Conservation (phyloP, 2,113 vertebrate genomes). For the Cebus imitator region DNA sequence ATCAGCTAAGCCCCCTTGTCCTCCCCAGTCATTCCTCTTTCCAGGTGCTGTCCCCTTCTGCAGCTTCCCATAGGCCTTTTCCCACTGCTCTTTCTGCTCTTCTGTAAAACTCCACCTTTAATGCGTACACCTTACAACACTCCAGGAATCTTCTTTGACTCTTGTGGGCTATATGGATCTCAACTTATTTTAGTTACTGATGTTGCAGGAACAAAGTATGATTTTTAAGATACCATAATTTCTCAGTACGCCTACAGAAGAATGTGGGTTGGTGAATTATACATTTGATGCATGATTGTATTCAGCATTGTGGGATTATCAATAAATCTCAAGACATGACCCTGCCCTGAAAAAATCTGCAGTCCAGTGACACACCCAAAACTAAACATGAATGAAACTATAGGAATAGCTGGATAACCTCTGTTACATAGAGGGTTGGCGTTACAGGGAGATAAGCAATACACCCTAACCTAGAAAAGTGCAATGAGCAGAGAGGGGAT, state of each 20-base stretch:
- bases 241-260: background rate
- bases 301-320: background rate
- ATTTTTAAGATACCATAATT: background rate
- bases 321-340: background rate
- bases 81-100: background rate
- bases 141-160: background rate
- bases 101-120: background rate
- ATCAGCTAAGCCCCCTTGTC: background rate
- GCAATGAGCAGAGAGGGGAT: background rate
- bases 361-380: background rate
- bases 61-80: background rate
- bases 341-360: background rate
- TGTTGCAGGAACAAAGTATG: background rate
- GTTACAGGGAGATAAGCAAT: background rate
- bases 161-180: background rate
- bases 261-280: background rate
- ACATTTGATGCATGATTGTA: background rate
- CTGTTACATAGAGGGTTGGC: background rate
- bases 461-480: background rate
- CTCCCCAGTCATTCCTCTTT: background rate
- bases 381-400: background rate
- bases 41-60: background rate
- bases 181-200: slow-evolving; percentile 20
- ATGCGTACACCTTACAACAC: fast-evolving
- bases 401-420: background rate